These are phyloP conservation scores for Vidua chalybeata DNA, from an alignment of 2,113 vertebrate species.

Conservation along the genomic window DNA sequence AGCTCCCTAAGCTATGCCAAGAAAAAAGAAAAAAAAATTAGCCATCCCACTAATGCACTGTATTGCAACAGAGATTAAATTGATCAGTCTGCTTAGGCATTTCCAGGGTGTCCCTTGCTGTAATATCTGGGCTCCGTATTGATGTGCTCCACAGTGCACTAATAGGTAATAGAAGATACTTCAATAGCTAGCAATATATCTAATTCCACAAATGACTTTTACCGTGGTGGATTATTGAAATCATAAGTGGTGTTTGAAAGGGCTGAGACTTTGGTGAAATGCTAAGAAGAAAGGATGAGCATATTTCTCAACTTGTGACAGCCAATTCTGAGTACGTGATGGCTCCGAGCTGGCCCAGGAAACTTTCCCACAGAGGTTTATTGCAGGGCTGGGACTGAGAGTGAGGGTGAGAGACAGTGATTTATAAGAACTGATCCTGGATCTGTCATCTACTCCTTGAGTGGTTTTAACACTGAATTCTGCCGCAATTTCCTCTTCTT, in stretches of 20 bases:
- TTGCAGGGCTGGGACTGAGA: conserved; percentile 28
- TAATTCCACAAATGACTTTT: conserved; percentile 24
- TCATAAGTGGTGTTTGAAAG: neutral
- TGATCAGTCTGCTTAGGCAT: conserved; percentile 64
- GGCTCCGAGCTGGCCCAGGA: conserved; percentile 7
- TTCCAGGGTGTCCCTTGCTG: conserved; percentile 48
- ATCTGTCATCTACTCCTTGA: conserved; percentile 46
- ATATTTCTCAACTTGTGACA: neutral
- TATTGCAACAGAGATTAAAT: conserved; percentile 65
- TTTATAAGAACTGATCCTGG: conserved; percentile 52
- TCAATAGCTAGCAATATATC: conserved; percentile 30
- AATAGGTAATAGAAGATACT: conserved; percentile 42
- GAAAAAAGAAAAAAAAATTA: conserved; percentile 34
- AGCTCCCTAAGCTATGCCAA: conserved; percentile 54
- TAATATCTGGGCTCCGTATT: conserved; percentile 50
- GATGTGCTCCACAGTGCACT: conserved; percentile 35
- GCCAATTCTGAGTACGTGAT: neutral
- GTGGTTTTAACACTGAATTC: conserved; percentile 63
- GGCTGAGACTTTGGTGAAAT: neutral
- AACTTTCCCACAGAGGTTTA: conserved; percentile 26
- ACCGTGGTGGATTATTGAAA: neutral
- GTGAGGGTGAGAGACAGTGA: conserved; percentile 26
- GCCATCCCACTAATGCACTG: conserved; percentile 51
- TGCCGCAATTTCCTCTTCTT: conserved; percentile 46
- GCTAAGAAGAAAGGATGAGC: neutral